Percentiles rank a stretch among this genome's conserved stretches.
phyloP scores from a whole-genome alignment of 2,113 vertebrate species.

The Stigmatopora nigra region DNA sequence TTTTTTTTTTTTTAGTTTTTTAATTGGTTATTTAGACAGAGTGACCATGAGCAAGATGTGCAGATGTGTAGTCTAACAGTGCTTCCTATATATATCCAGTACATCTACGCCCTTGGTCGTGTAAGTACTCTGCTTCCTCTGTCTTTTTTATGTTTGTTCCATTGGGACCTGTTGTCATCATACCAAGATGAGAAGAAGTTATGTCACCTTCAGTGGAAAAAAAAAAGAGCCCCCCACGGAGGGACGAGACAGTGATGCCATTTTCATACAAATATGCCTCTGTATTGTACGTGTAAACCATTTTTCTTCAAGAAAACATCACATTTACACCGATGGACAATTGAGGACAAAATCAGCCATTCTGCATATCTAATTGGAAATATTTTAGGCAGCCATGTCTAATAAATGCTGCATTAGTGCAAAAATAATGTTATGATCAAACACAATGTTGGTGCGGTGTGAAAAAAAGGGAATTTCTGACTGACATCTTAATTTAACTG shows the following conservation, averaged over 20 bases:
- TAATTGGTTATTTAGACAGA: neutral
- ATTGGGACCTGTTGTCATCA: conserved; percentile 28
- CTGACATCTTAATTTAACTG: conserved; percentile 37
- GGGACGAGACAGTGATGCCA: neutral
- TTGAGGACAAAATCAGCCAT: neutral
- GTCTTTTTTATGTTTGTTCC: conserved; percentile 35
- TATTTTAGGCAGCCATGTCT: conserved; percentile 6
- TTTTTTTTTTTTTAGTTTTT: no score
- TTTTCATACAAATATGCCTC: no score
- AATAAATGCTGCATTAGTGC: conserved; percentile 22
- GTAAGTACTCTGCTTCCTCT: conserved; percentile 26
- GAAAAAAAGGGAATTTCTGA: conserved; percentile 26
- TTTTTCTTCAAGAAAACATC: no score
- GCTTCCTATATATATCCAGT: conserved; percentile 29
- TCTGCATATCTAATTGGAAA: conserved; percentile 6
- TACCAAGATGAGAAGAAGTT: conserved; percentile 36
- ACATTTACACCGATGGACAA: no score
- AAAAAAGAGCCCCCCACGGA: neutral
- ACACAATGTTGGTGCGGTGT: neutral
- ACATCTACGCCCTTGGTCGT: conserved; percentile 28
- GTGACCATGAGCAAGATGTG: conserved; percentile 13
- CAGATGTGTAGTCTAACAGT: conserved; percentile 18
- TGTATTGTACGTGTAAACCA: no score
- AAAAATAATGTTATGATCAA: conserved; percentile 21
- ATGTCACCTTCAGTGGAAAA: neutral